Conservation (phyloP, 37 sponge, comb jelly and placozoan genomes). For the Halisarca cf. caerulea region DNA sequence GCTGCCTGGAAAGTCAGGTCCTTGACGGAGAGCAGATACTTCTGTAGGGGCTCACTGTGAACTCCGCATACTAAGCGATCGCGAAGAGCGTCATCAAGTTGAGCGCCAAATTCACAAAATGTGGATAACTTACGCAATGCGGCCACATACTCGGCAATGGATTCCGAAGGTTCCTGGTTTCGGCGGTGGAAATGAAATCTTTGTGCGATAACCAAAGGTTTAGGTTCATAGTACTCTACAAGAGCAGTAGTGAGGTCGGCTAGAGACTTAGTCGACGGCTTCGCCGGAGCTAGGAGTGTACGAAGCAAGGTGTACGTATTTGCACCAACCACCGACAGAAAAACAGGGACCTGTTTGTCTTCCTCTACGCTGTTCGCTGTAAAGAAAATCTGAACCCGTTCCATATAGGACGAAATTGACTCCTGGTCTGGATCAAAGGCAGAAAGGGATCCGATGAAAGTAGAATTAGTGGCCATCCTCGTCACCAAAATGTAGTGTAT, state of each 20-base stretch:
- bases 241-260: background rate
- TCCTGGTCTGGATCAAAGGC: constrained; percentile 9
- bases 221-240: background rate
- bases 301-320: background rate
- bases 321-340: background rate
- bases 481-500: no score
- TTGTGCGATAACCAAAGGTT: constrained; percentile 2
- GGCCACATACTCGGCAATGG: constrained; percentile 13
- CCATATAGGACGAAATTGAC: constrained; percentile 18
- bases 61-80: constrained; percentile 11
- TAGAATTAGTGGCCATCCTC: no score
- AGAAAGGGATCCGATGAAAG: no score
- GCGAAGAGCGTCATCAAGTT: constrained; percentile 9
- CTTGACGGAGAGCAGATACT: background rate
- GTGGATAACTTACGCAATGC: constrained; percentile 6
- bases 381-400: background rate
- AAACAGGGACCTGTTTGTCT: background rate
- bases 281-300: background rate
- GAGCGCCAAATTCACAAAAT: constrained; percentile 12
- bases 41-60: background rate
- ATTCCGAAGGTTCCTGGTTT: constrained; percentile 2
- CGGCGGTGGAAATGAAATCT: constrained; percentile 1
- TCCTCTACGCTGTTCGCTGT: background rate
- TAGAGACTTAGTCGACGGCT: background rate
- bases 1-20: constrained; percentile 4